Percentiles rank a stretch among this genome's conserved stretches.
These are phyloP conservation scores for Chunga burmeisteri DNA, from an alignment of 2,113 vertebrate genomes.

Conservation along the genomic window DNA sequence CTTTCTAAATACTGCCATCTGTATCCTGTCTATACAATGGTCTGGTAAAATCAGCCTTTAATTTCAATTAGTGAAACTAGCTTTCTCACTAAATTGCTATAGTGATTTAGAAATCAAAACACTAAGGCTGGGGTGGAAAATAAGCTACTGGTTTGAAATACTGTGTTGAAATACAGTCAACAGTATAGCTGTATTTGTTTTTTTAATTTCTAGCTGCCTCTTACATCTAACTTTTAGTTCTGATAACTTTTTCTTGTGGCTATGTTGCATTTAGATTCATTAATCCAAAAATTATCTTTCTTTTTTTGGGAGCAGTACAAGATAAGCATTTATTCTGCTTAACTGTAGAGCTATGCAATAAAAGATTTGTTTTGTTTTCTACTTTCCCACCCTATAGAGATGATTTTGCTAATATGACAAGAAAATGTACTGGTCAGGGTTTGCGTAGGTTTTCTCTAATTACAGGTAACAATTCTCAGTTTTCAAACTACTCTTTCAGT, in stretches of 20 bases:
- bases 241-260: background rate
- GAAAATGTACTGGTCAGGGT: background rate
- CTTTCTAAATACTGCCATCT: background rate
- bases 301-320: background rate
- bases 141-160: background rate
- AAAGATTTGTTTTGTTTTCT: background rate
- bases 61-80: background rate
- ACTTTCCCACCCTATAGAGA: background rate
- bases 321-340: background rate
- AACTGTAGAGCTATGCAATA: background rate
- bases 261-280: background rate
- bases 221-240: background rate
- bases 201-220: background rate
- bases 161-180: background rate
- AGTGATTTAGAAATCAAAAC: background rate
- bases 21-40: background rate
- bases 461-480: background rate
- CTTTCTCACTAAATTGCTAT: background rate
- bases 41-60: background rate
- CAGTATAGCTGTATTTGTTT: background rate
- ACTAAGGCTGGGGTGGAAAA: background rate
- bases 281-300: background rate
- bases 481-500: background rate
- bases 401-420: background rate
- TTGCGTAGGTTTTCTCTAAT: background rate